Base-by-base conservation (phyloP, 2,113 vertebrate species). In the Equus quagga region DNA sequence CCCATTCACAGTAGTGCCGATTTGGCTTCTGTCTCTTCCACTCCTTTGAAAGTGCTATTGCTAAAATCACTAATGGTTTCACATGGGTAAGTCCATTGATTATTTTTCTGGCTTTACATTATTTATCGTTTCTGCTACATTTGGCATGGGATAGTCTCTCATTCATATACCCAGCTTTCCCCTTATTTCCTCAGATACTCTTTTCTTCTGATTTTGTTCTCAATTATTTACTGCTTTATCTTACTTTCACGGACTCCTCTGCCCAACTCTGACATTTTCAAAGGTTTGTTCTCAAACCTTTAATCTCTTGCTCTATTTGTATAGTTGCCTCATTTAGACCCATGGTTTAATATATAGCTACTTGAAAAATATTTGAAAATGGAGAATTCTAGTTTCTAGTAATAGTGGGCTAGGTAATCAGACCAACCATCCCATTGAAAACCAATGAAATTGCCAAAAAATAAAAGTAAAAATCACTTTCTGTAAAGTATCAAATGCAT, bases 31-130 rank as follows among this genome's bases (percentile, higher is more conserved):
- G 6, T 84, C 36, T 89, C 85, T 12, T 54, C 21, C 1, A 21
- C 56, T 67, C 26, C 44, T 70, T 65, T 54, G 23, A 80, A 84
- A 97, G 72, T 60, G 41, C 36, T 54, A 8, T 70, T 73, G n/a
- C 31, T 83, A 58, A 91, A 73, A 89, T 76, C 15, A 46, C 28
- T 64, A n/a, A 54, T 8, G 54, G 36, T 85, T 89, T 85, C 23
- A 64, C 13, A 18, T 21, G 9, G 18, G 5, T 2, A 36, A 23
- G 51, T 26, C 44, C 60, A 78, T 23, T 54, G 44, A 87, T 85
- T 67, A 65, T 54, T 89, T 94, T 92, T 67, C 54, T 81, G 17
- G 33, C 24, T 93, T 70, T 76, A n/a, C 46, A 62, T 84, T 88
- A 89, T 75, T 88, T 51, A 81, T 54, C 67, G 19, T 26, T 89